Evolutionary conservation across 2,888 invertebrate species (phyloP).

Genomic region (Trypoxylon attenuatum): DNA sequence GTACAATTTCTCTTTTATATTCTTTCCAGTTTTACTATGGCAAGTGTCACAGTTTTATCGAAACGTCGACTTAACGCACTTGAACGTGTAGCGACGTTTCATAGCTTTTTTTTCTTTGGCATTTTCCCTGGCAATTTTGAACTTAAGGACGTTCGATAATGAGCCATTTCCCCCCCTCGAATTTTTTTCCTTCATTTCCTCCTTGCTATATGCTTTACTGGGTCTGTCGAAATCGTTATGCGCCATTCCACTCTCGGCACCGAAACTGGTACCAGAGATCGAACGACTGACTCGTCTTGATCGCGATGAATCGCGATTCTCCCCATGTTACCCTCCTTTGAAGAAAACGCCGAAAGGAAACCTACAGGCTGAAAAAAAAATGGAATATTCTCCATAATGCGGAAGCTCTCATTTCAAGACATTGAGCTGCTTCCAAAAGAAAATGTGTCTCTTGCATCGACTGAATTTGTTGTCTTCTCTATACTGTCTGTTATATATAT

Average conservation of each 20-base stretch:
- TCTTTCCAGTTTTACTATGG: no score
- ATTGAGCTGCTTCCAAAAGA: slow-evolving; percentile 26
- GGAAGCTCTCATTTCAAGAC: slow-evolving; percentile 49
- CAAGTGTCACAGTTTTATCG: no score
- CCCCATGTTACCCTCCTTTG: no score
- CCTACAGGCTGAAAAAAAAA: no score
- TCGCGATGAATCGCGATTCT: neutral
- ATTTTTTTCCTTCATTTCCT: no score
- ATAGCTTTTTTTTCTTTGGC: neutral
- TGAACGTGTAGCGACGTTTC: slow-evolving; percentile 13
- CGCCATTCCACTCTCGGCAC: neutral
- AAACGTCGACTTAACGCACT: slow-evolving; percentile 15
- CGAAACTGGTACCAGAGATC: neutral
- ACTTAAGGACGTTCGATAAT: neutral
- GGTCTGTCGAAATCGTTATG: neutral
- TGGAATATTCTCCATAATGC: slow-evolving; percentile 1
- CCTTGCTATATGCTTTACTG: no score
- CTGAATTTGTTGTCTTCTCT: neutral
- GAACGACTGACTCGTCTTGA: neutral
- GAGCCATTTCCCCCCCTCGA: neutral
- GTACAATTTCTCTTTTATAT: neutral
- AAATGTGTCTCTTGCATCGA: slow-evolving; percentile 2
- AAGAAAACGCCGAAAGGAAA: no score
- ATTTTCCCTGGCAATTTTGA: neutral
- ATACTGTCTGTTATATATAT: slow-evolving; percentile 4